Evolutionary conservation across 2,888 invertebrate genomes (phyloP), one percentile per base, ranked within the genome.

Genomic region (Dolichopus griseipennis): DNA sequence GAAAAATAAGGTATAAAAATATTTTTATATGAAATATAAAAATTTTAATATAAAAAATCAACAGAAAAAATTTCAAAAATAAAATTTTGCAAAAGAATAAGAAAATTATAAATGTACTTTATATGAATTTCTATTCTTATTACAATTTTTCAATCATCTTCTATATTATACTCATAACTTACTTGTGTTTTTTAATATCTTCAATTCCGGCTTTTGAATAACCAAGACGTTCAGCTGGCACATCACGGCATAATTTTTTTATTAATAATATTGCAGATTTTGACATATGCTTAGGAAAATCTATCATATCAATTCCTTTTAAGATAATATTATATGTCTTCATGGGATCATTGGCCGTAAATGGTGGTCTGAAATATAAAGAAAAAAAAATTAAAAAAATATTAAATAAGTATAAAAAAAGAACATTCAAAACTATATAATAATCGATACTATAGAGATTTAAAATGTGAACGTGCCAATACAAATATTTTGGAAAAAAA

Each of bases 241-340:
- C 89, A 70, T 93, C 88, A 43, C 92, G 86, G 76, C 96, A 93
- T 10, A 97, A 83, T 74, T 93, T 92, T 75, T 91, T 91, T 67
- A 97, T 93, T 21, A 97, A 84, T 73, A 88, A 84, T 73, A 90
- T 90, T 0, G 94, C 94, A 69, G 90, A 89, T 76, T 90, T 88
- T 67, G 89, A 87, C 68, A 95, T 88, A 68, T 88, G 86, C 67
- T 90, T 89, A 65, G 94, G 92, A 81, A 96, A 93, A 67, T 88
- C 86, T 15, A 95, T 88, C 72, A 90, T 89, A 76, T 96, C 96
- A 67, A 97, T 92, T 34, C 97, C 97, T 75, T 91, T 91, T 67
- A 97, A 82, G 73, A 97, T 97, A 71, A 94, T 88, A 72, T 93
- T 95, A 80, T 96, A 97, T 0, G 96, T 97, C 78, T 92, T 92